Evolutionary conservation across 2,113 vertebrate species (phyloP), one percentile per base, ranked within the genome.

Genomic region (Leptocoma aspasia): DNA sequence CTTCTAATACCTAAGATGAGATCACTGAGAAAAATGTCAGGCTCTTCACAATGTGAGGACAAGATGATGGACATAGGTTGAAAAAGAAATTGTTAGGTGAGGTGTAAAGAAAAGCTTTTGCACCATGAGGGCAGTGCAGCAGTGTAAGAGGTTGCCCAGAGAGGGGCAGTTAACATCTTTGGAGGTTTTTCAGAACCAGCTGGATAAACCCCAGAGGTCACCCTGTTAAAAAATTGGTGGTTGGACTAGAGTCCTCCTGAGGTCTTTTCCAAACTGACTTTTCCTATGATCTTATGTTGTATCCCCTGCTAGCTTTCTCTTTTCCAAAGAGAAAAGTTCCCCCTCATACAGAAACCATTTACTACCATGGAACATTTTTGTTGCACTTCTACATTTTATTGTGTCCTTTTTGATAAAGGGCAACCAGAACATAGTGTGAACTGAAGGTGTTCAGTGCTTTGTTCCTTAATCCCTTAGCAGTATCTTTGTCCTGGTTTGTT

Each of bases 41-140:
- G 18, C 11, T 82, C 7, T 68, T 82, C 33, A 45, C 17, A 52
- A 7, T 6, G 22, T 15, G n/a, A 59, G 7, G 10, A 14, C 22
- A 68, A 76, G 16, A 39, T 0, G 0, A 33, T 15, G n/a, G 53
- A 47, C 21, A 13, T 10, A 26, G 15, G 37, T 18, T 72, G 63
- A 80, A 91, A 54, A 76, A 66, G 24, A 73, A 77, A n/a, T 41
- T 49, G 9, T 66, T 19, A n/a, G 17, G 42, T 35, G 9, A n/a
- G 19, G 33, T 68, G 33, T 16, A 72, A 42, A 20, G 18, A 60
- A 77, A 82, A 85, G 7, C 4, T 88, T 88, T 90, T 41, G 45
- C 39, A 53, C 26, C 9, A 27, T 44, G n/a, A 85, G 37, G 31
- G 45, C 9, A 26, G 37, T 6, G 6, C 17, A 75, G 16, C 31